Percentiles rank a stretch among this genome's conserved stretches.
phyloP scores from a whole-genome alignment of 2,797 vertebrate species.

The Eidolon dupreanum region DNA sequence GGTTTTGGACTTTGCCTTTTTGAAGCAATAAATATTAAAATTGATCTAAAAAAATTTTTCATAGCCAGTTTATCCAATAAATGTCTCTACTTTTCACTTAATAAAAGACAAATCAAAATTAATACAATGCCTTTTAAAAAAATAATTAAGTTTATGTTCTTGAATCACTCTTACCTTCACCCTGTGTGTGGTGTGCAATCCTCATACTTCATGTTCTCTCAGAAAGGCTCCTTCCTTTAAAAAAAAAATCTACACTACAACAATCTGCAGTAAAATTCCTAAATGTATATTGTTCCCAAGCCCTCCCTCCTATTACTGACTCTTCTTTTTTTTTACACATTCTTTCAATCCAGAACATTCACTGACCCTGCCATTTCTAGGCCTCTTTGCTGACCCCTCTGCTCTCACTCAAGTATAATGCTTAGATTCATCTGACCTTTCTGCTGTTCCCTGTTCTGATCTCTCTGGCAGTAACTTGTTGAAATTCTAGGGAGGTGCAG shows the following conservation, averaged over 20 bases:
- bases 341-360: not conserved
- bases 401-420: not conserved
- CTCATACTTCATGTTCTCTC: not conserved
- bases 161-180: not conserved
- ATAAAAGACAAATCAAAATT: slow-evolving; percentile 12
- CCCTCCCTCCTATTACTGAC: not conserved
- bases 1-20: not conserved
- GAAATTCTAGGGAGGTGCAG: not conserved
- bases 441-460: not conserved
- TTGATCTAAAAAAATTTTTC: not conserved
- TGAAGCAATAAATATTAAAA: not conserved
- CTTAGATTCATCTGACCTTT: not conserved
- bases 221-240: not conserved
- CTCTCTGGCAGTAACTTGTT: not conserved
- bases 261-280: not conserved
- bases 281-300: not conserved
- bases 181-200: not conserved
- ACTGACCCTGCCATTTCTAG: not conserved
- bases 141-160: not conserved
- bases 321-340: not conserved
- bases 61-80: not conserved
- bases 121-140: not conserved
- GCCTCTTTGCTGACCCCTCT: not conserved
- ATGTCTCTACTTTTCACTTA: not conserved
- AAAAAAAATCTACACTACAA: not conserved